These are phyloP conservation scores for Suncus etruscus DNA, from an alignment of 2,113 vertebrate genomes.

Conservation along the genomic window DNA sequence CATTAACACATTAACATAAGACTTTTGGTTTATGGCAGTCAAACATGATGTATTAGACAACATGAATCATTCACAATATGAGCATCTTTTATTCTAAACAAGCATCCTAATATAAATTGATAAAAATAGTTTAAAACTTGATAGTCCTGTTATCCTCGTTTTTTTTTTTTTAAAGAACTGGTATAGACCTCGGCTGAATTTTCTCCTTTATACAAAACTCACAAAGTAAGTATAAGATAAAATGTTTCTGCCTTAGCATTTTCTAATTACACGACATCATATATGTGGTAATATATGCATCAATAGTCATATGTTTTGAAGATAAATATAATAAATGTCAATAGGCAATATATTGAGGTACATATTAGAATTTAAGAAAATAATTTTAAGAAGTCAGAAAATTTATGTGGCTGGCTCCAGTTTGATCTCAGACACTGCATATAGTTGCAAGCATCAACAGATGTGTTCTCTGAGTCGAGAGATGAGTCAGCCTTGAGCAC, in stretches of 20 bases:
- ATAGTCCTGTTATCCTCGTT: conserved; percentile 27
- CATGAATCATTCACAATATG: conserved; percentile 64
- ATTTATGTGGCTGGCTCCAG: neutral
- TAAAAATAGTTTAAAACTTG: conserved; percentile 71
- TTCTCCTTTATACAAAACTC: conserved; percentile 72
- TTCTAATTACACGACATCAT: conserved; percentile 33
- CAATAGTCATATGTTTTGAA: conserved; percentile 21
- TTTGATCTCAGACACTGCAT: too few relatives aligned
- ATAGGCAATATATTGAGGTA: neutral
- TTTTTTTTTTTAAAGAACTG: conserved; percentile 58
- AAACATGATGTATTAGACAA: conserved; percentile 20
- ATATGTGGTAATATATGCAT: conserved; percentile 26
- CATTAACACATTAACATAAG: neutral
- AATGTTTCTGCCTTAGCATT: conserved; percentile 54
- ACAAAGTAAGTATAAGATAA: conserved; percentile 44
- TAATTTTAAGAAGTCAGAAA: neutral
- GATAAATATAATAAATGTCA: conserved; percentile 62
- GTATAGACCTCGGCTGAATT: conserved; percentile 11
- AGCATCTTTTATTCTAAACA: conserved; percentile 67
- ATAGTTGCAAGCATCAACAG: too few relatives aligned
- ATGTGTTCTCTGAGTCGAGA: too few relatives aligned
- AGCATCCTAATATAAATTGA: conserved; percentile 66
- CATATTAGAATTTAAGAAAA: conserved; percentile 30
- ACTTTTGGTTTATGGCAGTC: neutral
- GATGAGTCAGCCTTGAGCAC: too few relatives aligned